Base-by-base conservation (phyloP, 2,113 vertebrate genomes). In the Trinectes maculatus region DNA sequence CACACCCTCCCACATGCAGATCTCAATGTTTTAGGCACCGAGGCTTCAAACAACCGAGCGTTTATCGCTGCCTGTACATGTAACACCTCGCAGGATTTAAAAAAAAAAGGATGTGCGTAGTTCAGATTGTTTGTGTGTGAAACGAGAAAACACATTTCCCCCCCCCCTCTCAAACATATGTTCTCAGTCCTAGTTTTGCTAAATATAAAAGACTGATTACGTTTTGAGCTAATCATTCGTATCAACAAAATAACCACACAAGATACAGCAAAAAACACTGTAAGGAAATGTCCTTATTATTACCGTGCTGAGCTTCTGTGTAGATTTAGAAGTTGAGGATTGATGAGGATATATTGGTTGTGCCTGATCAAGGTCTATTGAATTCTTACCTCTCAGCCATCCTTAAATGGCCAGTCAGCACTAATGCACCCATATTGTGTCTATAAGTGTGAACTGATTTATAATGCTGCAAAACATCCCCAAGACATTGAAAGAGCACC, bases 381-480 rank as follows among this genome's bases (percentile, higher is more conserved):
- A 92, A 88, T 86, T 84, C 62, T 74, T 56, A 85, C 75, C 80
- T 88, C 86, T 85, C 83, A 87, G 86, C 72, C 71, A 74, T 85
- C 82, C 77, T 85, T 82, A 82, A 88, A 91, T 86, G 89, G 90
- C 86, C 85, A 88, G 78, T 93, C 93, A 92, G 92, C 91, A 91
- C 87, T 93, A 92, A 93, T 89, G 89, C 87, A 76, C 86, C 90
- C 88, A 93, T 92, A 93, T 92, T 87, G 91, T 93, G 89, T 91
- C 91, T 92, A 90, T 93, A 93, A 91, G 90, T 91, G 90, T 91
- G 88, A 94, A 92, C 90, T 92, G 91, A 93, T 94, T 91, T 90
- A 92, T 92, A 92, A 92, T 85, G 83, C 88, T 77, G 84, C 85
- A 90, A 89, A 91, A 85, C 82, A 87, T 92, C 84, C 82, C 83